Evolutionary conservation across 2,888 invertebrate genomes (phyloP).

Genomic region (Dioctria linearis): DNA sequence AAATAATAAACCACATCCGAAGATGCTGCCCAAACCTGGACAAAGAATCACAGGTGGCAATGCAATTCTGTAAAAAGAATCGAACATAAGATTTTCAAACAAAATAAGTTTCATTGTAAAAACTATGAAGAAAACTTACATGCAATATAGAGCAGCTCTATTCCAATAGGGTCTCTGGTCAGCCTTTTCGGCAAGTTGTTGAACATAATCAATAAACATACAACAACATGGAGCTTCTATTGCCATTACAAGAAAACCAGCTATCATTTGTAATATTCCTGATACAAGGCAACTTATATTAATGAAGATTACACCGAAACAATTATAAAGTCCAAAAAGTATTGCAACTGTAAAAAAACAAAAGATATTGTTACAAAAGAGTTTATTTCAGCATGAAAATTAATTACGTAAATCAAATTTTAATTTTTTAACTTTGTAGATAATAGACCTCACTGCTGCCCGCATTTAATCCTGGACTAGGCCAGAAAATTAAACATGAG

Average conservation of each 20-base stretch:
- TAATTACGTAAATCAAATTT: too few species aligned
- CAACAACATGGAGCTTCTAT: conserved; percentile 98
- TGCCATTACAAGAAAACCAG: conserved; percentile 89
- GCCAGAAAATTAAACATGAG: not conserved
- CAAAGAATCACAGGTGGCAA: conserved; percentile 86
- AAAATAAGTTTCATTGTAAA: not conserved
- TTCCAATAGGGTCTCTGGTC: conserved; percentile 92
- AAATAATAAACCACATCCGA: conserved; percentile 92
- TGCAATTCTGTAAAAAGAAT: conserved; percentile 77
- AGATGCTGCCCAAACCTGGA: conserved; percentile 81
- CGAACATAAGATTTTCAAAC: not conserved
- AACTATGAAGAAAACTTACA: conserved; percentile 76
- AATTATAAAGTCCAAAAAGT: conserved; percentile 84
- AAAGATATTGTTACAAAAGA: not conserved
- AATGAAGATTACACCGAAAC: conserved; percentile 77
- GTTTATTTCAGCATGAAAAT: too few species aligned
- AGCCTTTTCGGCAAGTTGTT: conserved; percentile 85
- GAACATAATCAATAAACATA: conserved; percentile 95
- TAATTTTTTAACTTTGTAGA: too few species aligned
- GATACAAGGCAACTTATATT: conserved; percentile 79
- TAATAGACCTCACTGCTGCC: too few species aligned
- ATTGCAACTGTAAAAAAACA: conserved; percentile 82
- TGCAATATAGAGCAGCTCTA: conserved; percentile 86
- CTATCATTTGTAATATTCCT: conserved; percentile 89
- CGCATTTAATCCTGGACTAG: too few species aligned